Base-by-base conservation (phyloP, 2,888 invertebrate species). In the Polyommatus iphigenia region DNA sequence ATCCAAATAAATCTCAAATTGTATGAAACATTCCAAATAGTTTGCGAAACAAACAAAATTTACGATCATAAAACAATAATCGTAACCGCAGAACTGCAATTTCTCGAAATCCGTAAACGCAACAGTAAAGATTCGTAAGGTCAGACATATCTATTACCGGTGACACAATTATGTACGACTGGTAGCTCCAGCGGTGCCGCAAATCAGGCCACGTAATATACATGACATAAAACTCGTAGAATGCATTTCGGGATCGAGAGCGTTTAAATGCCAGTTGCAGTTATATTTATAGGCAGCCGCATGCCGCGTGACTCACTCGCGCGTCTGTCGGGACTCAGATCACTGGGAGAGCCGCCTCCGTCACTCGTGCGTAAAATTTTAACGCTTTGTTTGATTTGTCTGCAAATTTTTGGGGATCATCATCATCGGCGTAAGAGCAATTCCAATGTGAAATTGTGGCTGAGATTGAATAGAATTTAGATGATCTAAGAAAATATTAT, bases 241-340 rank as follows among this genome's bases (percentile, higher is more conserved):
- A 87, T 86, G 85, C 85, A 83, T 85, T 89, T 88, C 83, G 85
- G 88, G 89, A 89, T 88, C 86, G 90, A 85, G 93, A 89, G 85
- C 91, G 87, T 86, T 88, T 87, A 93, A 93, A 94, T 94, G 93
- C 92, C 94, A 93, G 90, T 88, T 87, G 90, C 87, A 88, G 84
- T 85, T 81, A 89, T 93, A 93, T 92, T 92, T 91, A 91, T 93
- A 93, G 90, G 89, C 90, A 87, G 87, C 89, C 89, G 85, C 83
- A 81, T 83, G 82, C 84, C 84, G 92, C 92, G 86, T 92, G 92
- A 92, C 86, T 86, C 87, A 87, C 86, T 86, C 88, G 87, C 85
- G 82, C 89, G 90, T 90, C 91, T 90, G 89, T 87, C 85, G 91
- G 91, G 90, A 67, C 67, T 67, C 67, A 90, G 90, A 90, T 89